Evolutionary conservation across 2,888 invertebrate genomes (phyloP).

Genomic region (Anoncus sp.): DNA sequence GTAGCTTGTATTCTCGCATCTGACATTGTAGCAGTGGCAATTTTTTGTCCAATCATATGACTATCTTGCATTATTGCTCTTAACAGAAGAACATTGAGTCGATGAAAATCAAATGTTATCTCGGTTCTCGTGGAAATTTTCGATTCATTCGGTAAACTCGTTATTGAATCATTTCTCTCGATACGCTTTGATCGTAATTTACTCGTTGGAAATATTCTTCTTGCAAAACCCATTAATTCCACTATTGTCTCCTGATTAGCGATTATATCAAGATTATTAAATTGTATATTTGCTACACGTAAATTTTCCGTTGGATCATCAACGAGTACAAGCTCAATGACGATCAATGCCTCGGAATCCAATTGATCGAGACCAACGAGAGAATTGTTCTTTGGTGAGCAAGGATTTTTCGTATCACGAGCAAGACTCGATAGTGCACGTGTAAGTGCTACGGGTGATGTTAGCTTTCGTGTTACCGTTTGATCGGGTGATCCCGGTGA

Average conservation of each 20-base stretch:
- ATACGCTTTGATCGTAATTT: constrained; percentile 69
- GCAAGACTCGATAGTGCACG: constrained; percentile 85
- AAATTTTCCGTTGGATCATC: constrained; percentile 79
- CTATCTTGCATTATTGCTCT: constrained; percentile 91
- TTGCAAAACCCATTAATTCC: constrained; percentile 95
- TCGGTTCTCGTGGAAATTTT: constrained; percentile 86
- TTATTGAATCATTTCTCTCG: constrained; percentile 76
- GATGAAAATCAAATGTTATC: constrained; percentile 96
- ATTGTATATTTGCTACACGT: constrained; percentile 94
- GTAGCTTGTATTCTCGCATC: constrained; percentile 95
- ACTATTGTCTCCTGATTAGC: constrained; percentile 98
- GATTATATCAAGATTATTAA: constrained; percentile 97
- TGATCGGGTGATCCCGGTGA: constrained; percentile 90
- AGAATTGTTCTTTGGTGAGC: constrained; percentile 75
- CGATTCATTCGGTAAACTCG: constrained; percentile 70
- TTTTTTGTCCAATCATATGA: constrained; percentile 91
- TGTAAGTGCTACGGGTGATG: constrained; percentile 85
- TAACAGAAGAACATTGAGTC: constrained; percentile 94
- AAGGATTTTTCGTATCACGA: constrained; percentile 77
- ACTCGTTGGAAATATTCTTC: constrained; percentile 86
- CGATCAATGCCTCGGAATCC: constrained; percentile 90
- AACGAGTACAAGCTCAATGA: constrained; percentile 92
- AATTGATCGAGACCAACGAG: constrained; percentile 77
- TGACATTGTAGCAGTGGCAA: constrained; percentile 96
- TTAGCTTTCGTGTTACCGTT: constrained; percentile 80